Percentiles rank a stretch among this genome's conserved stretches.
phyloP scores from a whole-genome alignment of 2,797 vertebrate species.

The Alca torda region DNA sequence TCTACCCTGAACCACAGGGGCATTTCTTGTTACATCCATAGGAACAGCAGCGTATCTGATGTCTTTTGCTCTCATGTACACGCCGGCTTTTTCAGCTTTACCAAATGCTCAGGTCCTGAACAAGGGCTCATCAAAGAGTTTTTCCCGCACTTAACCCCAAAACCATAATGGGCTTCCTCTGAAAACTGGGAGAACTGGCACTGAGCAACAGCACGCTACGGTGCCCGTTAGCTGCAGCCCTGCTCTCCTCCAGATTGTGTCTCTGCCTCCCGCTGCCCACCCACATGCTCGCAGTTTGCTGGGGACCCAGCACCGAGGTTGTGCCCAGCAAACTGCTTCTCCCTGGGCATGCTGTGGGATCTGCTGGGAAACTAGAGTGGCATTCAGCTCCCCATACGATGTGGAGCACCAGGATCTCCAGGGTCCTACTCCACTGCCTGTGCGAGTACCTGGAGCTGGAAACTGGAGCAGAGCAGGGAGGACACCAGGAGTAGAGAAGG shows the following conservation, averaged over 20 bases:
- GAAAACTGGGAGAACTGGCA: background rate
- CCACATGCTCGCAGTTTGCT: fast-evolving
- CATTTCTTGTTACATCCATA: background rate
- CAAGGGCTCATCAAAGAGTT: background rate
- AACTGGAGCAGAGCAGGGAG: background rate
- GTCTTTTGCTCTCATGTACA: background rate
- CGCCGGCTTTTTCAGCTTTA: background rate
- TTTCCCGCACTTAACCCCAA: background rate
- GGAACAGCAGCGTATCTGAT: background rate
- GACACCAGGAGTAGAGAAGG: background rate
- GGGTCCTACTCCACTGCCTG: background rate
- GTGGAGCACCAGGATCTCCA: background rate
- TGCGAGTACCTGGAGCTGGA: fast-evolving
- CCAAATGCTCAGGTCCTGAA: background rate
- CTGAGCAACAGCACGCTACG: fast-evolving
- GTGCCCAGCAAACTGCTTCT: background rate
- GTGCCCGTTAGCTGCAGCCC: background rate
- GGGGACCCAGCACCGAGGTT: fast-evolving
- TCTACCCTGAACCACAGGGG: background rate
- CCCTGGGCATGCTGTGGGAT: fast-evolving
- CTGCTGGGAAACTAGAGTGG: background rate
- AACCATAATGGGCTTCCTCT: background rate
- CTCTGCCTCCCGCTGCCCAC: background rate
- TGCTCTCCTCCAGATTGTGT: background rate
- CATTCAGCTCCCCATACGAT: fast-evolving